A percentile compares a stretch with the other conserved stretches of the same genome.
phyloP scores from a whole-genome alignment of 1,140 invertebrate genomes.

The Megalonaias nervosa region DNA sequence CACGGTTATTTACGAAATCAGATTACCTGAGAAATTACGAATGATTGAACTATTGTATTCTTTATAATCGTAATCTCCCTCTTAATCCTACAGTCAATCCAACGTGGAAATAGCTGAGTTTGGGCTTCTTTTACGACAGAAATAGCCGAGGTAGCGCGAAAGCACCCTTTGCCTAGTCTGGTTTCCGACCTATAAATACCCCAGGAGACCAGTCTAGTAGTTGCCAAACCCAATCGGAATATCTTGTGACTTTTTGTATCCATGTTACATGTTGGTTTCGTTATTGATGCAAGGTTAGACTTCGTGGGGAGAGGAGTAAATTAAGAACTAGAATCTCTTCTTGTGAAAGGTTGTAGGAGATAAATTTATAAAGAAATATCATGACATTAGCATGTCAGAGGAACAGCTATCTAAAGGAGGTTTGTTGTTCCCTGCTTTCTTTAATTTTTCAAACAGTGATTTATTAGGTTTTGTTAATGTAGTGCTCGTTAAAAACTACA shows the following conservation, averaged over 20 bases:
- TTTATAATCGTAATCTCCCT: too few relatives aligned
- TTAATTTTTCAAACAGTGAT: background rate
- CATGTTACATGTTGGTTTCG: background rate
- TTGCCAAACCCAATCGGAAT: constrained; percentile 5
- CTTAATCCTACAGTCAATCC: too few relatives aligned
- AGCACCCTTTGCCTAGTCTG: too few relatives aligned
- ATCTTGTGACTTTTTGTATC: background rate
- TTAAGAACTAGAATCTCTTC: background rate
- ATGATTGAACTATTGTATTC: too few relatives aligned
- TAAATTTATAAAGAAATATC: background rate
- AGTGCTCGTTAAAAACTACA: constrained; percentile 1
- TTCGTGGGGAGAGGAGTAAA: background rate
- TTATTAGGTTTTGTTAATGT: background rate
- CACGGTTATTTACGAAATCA: too few relatives aligned
- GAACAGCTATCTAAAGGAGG: constrained; percentile 82
- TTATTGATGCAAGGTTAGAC: background rate
- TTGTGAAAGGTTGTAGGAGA: background rate
- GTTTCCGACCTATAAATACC: too few relatives aligned
- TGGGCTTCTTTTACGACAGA: too few relatives aligned
- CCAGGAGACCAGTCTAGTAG: too few relatives aligned
- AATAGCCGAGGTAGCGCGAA: too few relatives aligned
- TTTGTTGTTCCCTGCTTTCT: constrained; percentile 52
- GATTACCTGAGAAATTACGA: too few relatives aligned
- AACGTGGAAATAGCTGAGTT: too few relatives aligned
- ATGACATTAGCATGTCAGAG: constrained; percentile 78